Conservation (phyloP, 2,888 invertebrate genomes). For the Polydrusus tereticollis region DNA sequence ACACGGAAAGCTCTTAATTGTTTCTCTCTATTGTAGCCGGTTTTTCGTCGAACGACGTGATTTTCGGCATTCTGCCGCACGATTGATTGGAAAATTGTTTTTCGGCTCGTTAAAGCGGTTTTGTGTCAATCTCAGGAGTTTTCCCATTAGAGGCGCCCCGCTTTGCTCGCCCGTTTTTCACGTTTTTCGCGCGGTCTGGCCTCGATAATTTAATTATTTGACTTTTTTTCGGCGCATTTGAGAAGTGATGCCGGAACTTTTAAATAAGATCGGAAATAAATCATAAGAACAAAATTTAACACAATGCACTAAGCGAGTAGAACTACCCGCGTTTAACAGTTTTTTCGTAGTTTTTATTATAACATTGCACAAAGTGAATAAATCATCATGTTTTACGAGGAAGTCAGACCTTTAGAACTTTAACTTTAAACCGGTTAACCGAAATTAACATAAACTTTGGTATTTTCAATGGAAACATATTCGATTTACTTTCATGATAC, state of each 20-base stretch:
- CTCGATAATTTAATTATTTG: conserved; percentile 20
- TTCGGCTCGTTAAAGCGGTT: conserved; percentile 36
- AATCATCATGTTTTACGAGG: no score
- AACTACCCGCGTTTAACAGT: no score
- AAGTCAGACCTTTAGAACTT: no score
- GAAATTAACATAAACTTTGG: no score
- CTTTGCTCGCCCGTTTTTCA: conserved; percentile 7
- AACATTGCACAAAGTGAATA: no score
- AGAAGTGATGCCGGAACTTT: conserved; percentile 1
- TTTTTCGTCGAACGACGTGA: conserved; percentile 35
- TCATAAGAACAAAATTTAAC: not conserved
- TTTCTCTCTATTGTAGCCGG: conserved; percentile 31
- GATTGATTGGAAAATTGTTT: conserved; percentile 42
- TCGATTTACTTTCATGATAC: no score
- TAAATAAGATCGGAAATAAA: not conserved
- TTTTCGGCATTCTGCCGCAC: conserved; percentile 38
- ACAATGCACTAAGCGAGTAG: no score
- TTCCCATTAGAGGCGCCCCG: conserved; percentile 17
- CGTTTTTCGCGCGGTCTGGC: conserved; percentile 11
- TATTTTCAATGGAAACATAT: no score
- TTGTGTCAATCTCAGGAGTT: conserved; percentile 43
- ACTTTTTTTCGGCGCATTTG: not conserved
- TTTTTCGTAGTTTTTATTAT: no score
- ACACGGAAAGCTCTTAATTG: conserved; percentile 33
- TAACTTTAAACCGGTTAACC: no score